Conservation (phyloP, 2,113 vertebrate genomes). For the Typhlomys cinereus region DNA sequence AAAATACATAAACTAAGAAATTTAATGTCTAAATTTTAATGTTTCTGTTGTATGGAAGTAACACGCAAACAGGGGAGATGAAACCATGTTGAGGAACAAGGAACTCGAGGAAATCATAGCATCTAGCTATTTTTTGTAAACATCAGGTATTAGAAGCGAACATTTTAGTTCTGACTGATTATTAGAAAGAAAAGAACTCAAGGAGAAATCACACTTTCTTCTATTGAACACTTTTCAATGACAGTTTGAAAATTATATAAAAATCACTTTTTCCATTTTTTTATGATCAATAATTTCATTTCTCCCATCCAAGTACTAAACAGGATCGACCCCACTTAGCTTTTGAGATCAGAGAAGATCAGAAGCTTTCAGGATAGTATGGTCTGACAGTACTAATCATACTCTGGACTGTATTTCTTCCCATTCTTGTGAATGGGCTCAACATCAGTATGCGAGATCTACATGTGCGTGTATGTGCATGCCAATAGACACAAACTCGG, state of each 20-base stretch:
- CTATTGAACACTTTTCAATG: background rate
- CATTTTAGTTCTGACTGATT: background rate
- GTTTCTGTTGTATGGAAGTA: conserved; percentile 18
- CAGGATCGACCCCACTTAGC: too few species aligned
- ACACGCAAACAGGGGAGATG: background rate
- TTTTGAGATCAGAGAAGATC: too few species aligned
- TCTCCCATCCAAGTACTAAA: too few species aligned
- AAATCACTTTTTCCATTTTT: background rate
- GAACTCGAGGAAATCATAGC: conserved; percentile 16
- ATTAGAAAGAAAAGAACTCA: background rate
- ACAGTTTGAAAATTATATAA: background rate
- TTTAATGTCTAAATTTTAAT: conserved; percentile 32
- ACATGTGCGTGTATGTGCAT: too few species aligned
- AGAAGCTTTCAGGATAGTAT: too few species aligned
- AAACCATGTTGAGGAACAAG: conserved; percentile 46
- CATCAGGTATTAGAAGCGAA: background rate
- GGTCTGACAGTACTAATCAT: background rate
- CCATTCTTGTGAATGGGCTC: background rate
- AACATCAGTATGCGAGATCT: background rate
- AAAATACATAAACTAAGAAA: conserved; percentile 38
- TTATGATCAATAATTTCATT: background rate
- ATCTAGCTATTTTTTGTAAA: background rate
- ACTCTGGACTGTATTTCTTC: background rate
- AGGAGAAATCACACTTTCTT: background rate
- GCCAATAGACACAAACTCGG: background rate